Base-by-base conservation (phyloP, 2,113 vertebrate species). In the Gambusia affinis region DNA sequence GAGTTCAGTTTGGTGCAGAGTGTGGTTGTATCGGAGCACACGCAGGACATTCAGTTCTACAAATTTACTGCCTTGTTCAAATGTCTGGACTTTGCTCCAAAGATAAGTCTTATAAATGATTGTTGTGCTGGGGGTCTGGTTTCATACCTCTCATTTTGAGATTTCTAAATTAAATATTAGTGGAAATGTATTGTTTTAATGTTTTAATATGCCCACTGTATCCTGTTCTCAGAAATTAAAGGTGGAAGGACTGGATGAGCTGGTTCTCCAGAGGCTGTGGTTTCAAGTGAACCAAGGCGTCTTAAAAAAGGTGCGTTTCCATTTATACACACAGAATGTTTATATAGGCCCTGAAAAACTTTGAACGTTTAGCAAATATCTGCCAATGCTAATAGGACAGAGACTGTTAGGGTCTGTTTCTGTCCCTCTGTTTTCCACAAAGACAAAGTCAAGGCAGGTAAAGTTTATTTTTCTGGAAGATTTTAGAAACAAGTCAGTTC, bases 181-280 rank as follows among this genome's bases (percentile, higher is more conserved):
- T 24, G 22, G 5, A 54, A 3, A 24, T n/a, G 35, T 35, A 11
- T 35, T 10, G 10, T 35, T 35, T 35, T 35, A 35, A 35, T 8
- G 7, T 35, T 35, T 35, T 37, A 37, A 37, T 51, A 15, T 75
- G 39, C 67, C 57, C 10, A 29, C 15, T 73, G 22, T 61, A 15
- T 33, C 64, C 60, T 4, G 69, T 76, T 62, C 69, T 79, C 79
- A 96, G 96, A 95, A 86, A 85, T 84, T 78, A 62, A 75, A 39
- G 17, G 71, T 86, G 15, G 66, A 89, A 35, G 89, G 2, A 0
- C 84, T 95, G 83, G 85, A 85, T 0, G 92, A 94, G 15, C 73
- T 70, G 10, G 83, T 95, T 5, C 94, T 97, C 72, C 93, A 95
- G 71, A 93, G 94, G 63, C 88, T 97, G 87, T 98, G 97, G 97